These are phyloP conservation scores for Drosophila sucinea DNA, from an alignment of 1,140 invertebrate species.

Conservation along the genomic window DNA sequence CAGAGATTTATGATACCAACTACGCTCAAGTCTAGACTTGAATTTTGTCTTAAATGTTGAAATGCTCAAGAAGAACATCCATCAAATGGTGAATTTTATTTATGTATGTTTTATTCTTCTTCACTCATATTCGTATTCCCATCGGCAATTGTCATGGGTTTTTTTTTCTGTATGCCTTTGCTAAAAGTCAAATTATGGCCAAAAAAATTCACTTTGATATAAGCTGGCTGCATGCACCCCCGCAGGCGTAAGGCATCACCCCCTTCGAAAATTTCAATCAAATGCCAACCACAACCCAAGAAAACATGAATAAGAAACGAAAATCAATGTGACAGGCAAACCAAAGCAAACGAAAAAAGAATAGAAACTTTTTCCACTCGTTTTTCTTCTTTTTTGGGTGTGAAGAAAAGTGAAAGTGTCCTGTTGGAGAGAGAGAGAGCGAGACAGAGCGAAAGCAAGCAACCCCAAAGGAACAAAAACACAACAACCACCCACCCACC, in stretches of 20 bases:
- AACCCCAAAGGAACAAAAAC: constrained; percentile 52
- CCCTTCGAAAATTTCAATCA: constrained; percentile 63
- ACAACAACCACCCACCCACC: constrained; percentile 6
- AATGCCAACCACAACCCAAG: constrained; percentile 38
- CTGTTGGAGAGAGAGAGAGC: constrained; percentile 12
- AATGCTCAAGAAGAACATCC: constrained; percentile 43
- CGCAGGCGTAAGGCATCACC: constrained; percentile 29
- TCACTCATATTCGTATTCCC: constrained; percentile 26
- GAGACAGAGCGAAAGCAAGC: constrained; percentile 18
- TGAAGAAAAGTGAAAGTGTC: constrained; percentile 75
- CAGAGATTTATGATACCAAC: constrained; percentile 64
- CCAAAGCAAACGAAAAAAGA: constrained; percentile 25
- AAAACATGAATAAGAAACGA: constrained; percentile 19
- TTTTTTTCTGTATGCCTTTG: constrained; percentile 54
- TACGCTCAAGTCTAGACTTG: constrained; percentile 36
- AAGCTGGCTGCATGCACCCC: constrained; percentile 39
- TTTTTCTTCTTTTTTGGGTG: constrained; percentile 32
- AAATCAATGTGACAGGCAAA: constrained; percentile 59
- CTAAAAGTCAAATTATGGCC: constrained; percentile 65
- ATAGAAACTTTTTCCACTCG: not conserved
- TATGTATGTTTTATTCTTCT: constrained; percentile 1
- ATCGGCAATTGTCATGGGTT: constrained; percentile 43
- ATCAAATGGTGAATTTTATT: constrained; percentile 35
- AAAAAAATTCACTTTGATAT: constrained; percentile 69
- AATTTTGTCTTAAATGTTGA: constrained; percentile 43